These are phyloP conservation scores for Epinotia brunnichana DNA, from an alignment of 2,888 invertebrate species.

Conservation along the genomic window DNA sequence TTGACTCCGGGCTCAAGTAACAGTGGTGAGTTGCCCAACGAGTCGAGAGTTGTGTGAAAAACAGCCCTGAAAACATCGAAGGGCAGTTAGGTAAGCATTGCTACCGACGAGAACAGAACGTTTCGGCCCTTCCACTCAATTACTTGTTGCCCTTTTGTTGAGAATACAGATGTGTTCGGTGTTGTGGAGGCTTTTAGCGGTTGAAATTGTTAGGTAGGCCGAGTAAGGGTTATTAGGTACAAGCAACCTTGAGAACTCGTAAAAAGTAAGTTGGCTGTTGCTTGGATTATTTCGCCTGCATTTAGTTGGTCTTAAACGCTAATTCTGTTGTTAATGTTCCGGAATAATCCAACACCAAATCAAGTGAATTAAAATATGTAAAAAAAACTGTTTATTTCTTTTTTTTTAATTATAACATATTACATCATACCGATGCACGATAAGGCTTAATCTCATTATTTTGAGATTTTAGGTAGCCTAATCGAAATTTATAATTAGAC, in stretches of 20 bases:
- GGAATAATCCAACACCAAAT: no score
- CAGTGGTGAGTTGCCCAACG: not conserved
- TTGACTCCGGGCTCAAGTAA: not conserved
- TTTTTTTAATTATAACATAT: no score
- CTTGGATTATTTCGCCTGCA: not conserved
- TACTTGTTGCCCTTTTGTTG: constrained; percentile 34
- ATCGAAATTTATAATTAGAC: no score
- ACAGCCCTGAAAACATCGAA: constrained; percentile 1
- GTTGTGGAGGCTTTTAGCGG: not conserved
- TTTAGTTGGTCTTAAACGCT: not conserved
- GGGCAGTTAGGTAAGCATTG: constrained; percentile 6
- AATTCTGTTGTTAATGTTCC: no score
- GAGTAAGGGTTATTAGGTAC: constrained; percentile 17
- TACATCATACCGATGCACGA: no score
- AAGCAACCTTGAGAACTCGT: constrained; percentile 3
- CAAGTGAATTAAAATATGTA: no score
- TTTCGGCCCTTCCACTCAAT: constrained; percentile 37
- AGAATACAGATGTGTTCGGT: not conserved
- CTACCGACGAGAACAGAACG: constrained; percentile 17
- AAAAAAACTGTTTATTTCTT: no score
- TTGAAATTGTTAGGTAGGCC: not conserved
- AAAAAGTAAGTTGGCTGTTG: not conserved
- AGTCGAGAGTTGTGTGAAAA: not conserved
- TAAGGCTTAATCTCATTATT: no score
- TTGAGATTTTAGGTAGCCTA: no score